These are phyloP conservation scores for Oligia fasciuncula DNA, from an alignment of 2,888 invertebrate genomes.

Conservation along the genomic window DNA sequence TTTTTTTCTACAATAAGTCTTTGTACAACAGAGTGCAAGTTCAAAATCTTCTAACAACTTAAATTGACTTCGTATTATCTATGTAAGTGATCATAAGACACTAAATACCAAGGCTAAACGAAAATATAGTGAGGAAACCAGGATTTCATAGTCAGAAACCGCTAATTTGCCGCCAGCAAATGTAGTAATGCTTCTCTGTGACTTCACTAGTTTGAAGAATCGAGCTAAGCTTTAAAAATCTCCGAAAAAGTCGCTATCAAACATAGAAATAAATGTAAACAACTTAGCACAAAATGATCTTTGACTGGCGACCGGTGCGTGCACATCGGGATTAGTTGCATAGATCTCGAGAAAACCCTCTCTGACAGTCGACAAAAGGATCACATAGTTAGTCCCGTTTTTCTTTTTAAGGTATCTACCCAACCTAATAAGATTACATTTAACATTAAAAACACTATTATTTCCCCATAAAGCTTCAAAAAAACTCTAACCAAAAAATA, in stretches of 20 bases:
- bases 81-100: neutral
- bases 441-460: conserved; percentile 17
- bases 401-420: neutral
- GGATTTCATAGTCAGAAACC: neutral
- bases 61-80: neutral
- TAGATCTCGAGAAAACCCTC: neutral
- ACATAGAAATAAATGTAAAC: neutral
- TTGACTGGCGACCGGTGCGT: neutral
- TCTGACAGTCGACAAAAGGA: neutral
- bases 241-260: no score
- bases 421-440: neutral
- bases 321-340: neutral
- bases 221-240: neutral
- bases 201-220: neutral
- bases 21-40: neutral
- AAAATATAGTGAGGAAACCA: neutral
- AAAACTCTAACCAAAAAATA: conserved; percentile 26
- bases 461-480: conserved; percentile 32
- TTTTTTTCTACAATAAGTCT: neutral
- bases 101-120: neutral
- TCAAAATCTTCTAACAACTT: neutral
- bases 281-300: neutral
- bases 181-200: neutral
- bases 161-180: neutral
- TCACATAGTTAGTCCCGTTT: neutral